These are phyloP conservation scores for Acrossocheilus fasciatus DNA, from an alignment of 2,797 vertebrate genomes.

Conservation along the genomic window DNA sequence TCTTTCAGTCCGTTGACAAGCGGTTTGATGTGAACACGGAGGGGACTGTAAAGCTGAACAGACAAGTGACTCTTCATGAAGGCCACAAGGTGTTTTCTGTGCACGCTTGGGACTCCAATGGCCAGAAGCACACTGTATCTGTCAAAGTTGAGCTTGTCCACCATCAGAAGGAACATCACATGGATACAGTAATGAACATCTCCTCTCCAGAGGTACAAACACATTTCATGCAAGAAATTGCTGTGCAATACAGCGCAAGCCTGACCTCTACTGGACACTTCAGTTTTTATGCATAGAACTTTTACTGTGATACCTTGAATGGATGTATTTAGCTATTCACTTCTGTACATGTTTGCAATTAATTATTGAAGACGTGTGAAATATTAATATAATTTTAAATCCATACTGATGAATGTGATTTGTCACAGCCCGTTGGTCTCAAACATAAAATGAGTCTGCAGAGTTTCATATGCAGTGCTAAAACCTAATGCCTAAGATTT, in stretches of 20 bases:
- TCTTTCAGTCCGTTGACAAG: conserved; percentile 58
- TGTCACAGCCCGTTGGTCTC: neutral
- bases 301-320: neutral
- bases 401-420: neutral
- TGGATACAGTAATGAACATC: neutral
- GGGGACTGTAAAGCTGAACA: conserved; percentile 68
- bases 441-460: neutral
- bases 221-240: neutral
- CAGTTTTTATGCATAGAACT: neutral
- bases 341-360: neutral
- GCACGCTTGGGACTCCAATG: conserved; percentile 63
- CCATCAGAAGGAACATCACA: conserved; percentile 31
- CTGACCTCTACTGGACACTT: conserved; percentile 56
- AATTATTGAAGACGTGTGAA: neutral
- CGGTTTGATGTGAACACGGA: conserved; percentile 67
- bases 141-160: conserved; percentile 60
- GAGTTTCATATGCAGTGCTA: neutral
- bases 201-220: conserved; percentile 59
- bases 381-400: neutral
- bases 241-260: conserved; percentile 3
- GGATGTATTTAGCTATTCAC: fast-evolving
- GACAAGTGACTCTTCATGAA: conserved; percentile 63
- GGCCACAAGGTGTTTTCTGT: conserved; percentile 66
- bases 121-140: conserved; percentile 58
- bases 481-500: neutral